A percentile compares a stretch with the other conserved stretches of the same genome.
These are phyloP conservation scores for Chrysomela aeneicollis DNA, from an alignment of 2,888 invertebrate genomes.

Conservation along the genomic window DNA sequence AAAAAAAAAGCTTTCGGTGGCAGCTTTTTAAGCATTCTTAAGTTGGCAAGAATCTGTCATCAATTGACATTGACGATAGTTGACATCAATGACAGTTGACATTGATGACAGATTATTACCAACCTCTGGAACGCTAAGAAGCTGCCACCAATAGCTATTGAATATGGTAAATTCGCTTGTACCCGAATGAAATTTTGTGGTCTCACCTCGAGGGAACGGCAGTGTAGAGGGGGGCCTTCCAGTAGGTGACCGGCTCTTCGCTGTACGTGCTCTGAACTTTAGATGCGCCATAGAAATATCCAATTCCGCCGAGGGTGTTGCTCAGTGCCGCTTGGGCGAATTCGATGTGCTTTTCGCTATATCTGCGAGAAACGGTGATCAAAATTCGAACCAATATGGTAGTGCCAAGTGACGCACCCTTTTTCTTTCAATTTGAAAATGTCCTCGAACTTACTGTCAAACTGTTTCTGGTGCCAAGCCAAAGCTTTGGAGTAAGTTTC, in stretches of 20 bases:
- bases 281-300: slow-evolving; percentile 95
- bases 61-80: too few species aligned
- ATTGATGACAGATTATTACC: too few species aligned
- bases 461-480: slow-evolving; percentile 67
- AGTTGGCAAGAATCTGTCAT: too few species aligned
- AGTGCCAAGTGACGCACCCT: slow-evolving; percentile 62
- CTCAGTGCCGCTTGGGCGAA: slow-evolving; percentile 88
- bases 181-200: too few species aligned
- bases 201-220: slow-evolving; percentile 81
- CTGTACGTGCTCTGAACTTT: slow-evolving; percentile 83
- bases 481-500: slow-evolving; percentile 73
- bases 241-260: slow-evolving; percentile 89
- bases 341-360: slow-evolving; percentile 68
- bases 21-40: too few species aligned
- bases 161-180: too few species aligned
- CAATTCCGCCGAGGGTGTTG: slow-evolving; percentile 95
- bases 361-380: too few species aligned
- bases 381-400: neutral
- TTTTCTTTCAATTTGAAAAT: slow-evolving; percentile 79
- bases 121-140: too few species aligned
- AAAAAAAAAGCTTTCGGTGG: too few species aligned
- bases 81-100: too few species aligned
- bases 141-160: too few species aligned
- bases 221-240: slow-evolving; percentile 90
- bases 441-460: slow-evolving; percentile 81